These are phyloP conservation scores for Acronicta psi DNA, from an alignment of 2,888 invertebrate species.

Conservation along the genomic window DNA sequence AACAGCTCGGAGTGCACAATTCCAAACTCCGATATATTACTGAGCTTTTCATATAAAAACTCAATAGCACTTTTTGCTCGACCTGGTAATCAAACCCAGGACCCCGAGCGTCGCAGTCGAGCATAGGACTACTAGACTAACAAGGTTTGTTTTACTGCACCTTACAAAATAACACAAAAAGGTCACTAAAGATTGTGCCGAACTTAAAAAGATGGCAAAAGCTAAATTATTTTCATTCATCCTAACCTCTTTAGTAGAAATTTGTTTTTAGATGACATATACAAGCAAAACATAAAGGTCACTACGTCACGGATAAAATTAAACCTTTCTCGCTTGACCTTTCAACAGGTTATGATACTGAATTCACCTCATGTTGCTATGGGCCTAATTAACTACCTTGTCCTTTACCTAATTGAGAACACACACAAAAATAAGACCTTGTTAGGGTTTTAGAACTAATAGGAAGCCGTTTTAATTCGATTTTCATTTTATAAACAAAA, in stretches of 20 bases:
- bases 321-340: slow-evolving; percentile 21
- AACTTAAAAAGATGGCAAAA: neutral
- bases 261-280: neutral
- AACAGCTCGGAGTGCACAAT: no score
- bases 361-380: slow-evolving; percentile 10
- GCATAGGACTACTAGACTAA: no score
- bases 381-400: slow-evolving; percentile 1
- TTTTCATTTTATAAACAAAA: no score
- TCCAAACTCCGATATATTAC: no score
- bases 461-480: no score
- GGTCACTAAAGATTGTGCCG: neutral
- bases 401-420: slow-evolving; percentile 7
- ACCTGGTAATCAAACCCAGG: no score
- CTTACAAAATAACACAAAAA: no score
- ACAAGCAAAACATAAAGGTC: slow-evolving; percentile 16
- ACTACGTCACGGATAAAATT: slow-evolving; percentile 7
- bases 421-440: neutral
- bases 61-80: no score
- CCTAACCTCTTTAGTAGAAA: neutral
- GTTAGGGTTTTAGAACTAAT: neutral
- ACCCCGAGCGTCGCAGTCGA: no score
- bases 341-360: slow-evolving; percentile 7
- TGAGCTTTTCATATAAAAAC: no score
- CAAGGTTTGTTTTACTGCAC: no score
- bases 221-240: neutral